These are phyloP conservation scores for Actias luna DNA, from an alignment of 2,888 invertebrate species.

Conservation along the genomic window DNA sequence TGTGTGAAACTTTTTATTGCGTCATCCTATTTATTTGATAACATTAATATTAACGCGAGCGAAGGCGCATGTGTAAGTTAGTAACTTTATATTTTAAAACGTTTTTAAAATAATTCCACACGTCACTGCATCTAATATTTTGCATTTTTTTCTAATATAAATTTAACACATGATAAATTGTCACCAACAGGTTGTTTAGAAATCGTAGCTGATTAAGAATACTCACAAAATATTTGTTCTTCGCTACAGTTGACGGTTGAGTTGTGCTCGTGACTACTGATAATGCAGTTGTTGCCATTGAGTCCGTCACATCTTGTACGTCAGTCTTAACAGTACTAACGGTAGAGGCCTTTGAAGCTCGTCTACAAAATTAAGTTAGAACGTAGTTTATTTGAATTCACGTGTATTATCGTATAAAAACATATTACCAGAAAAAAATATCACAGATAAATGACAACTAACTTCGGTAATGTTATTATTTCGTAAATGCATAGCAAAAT, in stretches of 20 bases:
- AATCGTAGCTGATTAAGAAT: constrained; percentile 5
- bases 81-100: no score
- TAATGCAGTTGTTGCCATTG: constrained; percentile 54
- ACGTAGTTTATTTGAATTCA: not conserved
- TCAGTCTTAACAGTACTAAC: constrained; percentile 22
- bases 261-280: constrained; percentile 31
- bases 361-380: constrained; percentile 23
- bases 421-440: not conserved
- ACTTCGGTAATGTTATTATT: no score
- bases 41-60: no score
- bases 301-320: constrained; percentile 45
- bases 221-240: constrained; percentile 63
- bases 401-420: not conserved
- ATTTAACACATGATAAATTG: no score
- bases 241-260: constrained; percentile 37
- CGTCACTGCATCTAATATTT: no score
- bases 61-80: no score
- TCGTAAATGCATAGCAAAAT: no score
- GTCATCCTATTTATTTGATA: no score
- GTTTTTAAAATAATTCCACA: no score
- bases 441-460: not conserved
- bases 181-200: no score
- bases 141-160: no score
- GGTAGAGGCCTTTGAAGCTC: constrained; percentile 26
- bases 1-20: no score